Percentiles rank a stretch among this genome's conserved stretches.
phyloP scores from a whole-genome alignment of 1,140 invertebrate species.

The Scaptodrosophila lebanonensis region DNA sequence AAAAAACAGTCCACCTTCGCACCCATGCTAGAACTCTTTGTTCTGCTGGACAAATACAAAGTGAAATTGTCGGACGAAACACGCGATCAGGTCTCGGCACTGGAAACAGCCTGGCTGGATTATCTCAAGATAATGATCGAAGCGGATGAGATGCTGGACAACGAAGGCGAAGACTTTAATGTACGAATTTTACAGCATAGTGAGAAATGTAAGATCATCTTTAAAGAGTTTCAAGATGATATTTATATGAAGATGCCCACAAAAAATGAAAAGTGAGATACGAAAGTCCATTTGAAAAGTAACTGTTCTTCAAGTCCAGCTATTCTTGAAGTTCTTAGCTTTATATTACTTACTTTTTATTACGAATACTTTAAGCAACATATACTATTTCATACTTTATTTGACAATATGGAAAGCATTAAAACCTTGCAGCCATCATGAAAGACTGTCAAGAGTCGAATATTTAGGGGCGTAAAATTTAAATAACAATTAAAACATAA shows the following conservation, averaged over 20 bases:
- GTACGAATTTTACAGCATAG: constrained; percentile 35
- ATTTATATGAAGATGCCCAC: constrained; percentile 59
- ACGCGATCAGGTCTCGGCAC: constrained; percentile 37
- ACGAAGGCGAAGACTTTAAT: constrained; percentile 48
- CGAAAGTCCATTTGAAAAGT: not conserved
- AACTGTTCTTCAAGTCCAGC: not conserved
- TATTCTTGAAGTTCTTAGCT: not conserved
- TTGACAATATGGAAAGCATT: too few species aligned
- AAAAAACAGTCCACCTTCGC: constrained; percentile 48
- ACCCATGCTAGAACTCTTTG: constrained; percentile 60
- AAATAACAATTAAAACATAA: too few species aligned
- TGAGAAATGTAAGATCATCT: constrained; percentile 53
- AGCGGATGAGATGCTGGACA: constrained; percentile 68
- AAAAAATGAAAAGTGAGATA: constrained; percentile 19
- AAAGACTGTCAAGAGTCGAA: too few species aligned
- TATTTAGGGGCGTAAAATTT: too few species aligned
- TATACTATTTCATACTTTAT: too few species aligned
- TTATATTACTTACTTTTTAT: too few species aligned
- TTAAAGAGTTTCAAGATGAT: constrained; percentile 65
- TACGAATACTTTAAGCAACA: too few species aligned
- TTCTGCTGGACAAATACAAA: constrained; percentile 62
- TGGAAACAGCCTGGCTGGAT: constrained; percentile 55
- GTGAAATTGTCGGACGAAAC: constrained; percentile 43
- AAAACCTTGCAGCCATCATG: too few species aligned
- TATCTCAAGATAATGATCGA: constrained; percentile 58